A percentile compares a stretch with the other conserved stretches of the same genome.
Evolutionary conservation across 1,140 invertebrate species (phyloP).

Genomic region (Campoletis sonorensis): DNA sequence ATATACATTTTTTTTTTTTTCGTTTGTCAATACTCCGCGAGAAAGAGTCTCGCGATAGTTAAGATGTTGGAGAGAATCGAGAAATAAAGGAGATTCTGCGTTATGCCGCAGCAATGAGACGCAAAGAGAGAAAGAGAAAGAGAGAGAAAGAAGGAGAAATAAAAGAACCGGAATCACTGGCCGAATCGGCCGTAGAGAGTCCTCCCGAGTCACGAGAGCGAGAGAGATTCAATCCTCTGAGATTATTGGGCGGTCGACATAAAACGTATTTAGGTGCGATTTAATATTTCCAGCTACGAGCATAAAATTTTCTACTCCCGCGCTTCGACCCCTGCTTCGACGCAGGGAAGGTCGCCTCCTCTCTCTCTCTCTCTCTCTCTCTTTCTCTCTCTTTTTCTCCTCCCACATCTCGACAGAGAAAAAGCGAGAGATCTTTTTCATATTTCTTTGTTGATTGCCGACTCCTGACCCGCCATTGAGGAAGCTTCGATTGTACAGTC

Average conservation of each 20-base stretch:
- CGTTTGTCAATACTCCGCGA: background rate
- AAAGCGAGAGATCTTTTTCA: constrained; percentile 49
- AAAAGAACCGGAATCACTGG: constrained; percentile 43
- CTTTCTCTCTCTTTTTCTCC: constrained; percentile 9
- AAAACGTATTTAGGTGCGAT: constrained; percentile 72
- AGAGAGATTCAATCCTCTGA: constrained; percentile 55
- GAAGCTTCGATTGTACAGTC: constrained; percentile 32
- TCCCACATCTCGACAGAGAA: constrained; percentile 46
- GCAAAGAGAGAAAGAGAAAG: constrained; percentile 2
- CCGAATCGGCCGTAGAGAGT: constrained; percentile 36
- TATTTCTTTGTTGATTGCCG: constrained; percentile 61
- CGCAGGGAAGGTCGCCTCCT: constrained; percentile 10
- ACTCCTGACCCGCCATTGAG: constrained; percentile 56
- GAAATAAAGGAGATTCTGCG: background rate
- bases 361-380: background rate
- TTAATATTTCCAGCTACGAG: constrained; percentile 72
- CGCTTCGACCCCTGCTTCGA: constrained; percentile 34
- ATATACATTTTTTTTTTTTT: too few species aligned
- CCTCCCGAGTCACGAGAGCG: background rate
- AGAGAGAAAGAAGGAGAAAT: constrained; percentile 20
- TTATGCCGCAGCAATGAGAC: background rate
- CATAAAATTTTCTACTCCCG: constrained; percentile 66
- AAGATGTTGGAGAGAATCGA: background rate
- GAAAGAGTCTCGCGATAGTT: background rate
- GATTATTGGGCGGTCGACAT: constrained; percentile 70